Percentiles rank a stretch among this genome's conserved stretches.
Evolutionary conservation across 2,888 invertebrate genomes (phyloP).

Genomic region (Listrodromus nycthemerus): DNA sequence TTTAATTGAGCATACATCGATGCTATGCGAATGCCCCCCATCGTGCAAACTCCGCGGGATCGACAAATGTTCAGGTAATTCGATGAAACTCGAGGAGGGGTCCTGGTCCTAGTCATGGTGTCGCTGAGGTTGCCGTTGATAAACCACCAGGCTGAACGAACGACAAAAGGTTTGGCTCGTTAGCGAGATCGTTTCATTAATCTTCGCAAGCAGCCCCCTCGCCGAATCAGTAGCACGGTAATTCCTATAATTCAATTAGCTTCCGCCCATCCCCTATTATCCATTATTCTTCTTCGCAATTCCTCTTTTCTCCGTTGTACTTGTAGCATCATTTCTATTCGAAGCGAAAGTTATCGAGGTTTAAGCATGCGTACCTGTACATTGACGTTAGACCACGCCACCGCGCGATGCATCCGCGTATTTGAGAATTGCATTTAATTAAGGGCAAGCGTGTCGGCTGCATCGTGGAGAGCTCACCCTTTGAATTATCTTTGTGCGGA

Average conservation of each 20-base stretch:
- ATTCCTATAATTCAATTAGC: slow-evolving; percentile 83
- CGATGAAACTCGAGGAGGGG: slow-evolving; percentile 15
- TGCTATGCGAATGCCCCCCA: not conserved
- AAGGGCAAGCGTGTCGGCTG: not conserved
- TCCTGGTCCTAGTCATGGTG: slow-evolving; percentile 25
- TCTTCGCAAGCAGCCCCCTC: slow-evolving; percentile 76
- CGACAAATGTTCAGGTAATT: not conserved
- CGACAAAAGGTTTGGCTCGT: slow-evolving; percentile 75
- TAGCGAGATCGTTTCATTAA: slow-evolving; percentile 80
- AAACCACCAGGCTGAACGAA: slow-evolving; percentile 30
- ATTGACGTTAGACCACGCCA: not conserved
- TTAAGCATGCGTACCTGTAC: not conserved
- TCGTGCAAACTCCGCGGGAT: not conserved
- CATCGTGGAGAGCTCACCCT: not conserved
- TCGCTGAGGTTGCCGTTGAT: slow-evolving; percentile 21
- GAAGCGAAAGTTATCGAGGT: not conserved
- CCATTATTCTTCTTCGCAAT: slow-evolving; percentile 37
- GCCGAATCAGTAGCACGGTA: slow-evolving; percentile 79
- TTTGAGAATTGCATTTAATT: not conserved
- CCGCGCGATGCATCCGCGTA: not conserved
- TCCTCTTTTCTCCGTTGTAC: slow-evolving; percentile 1
- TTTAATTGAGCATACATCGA: not conserved
- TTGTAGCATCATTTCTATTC: not conserved
- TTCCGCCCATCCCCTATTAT: slow-evolving; percentile 60
- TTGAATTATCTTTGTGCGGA: not conserved